Percentiles rank a stretch among this genome's conserved stretches.
Conservation (phyloP, 2,113 vertebrate species). For the Martes martes region DNA sequence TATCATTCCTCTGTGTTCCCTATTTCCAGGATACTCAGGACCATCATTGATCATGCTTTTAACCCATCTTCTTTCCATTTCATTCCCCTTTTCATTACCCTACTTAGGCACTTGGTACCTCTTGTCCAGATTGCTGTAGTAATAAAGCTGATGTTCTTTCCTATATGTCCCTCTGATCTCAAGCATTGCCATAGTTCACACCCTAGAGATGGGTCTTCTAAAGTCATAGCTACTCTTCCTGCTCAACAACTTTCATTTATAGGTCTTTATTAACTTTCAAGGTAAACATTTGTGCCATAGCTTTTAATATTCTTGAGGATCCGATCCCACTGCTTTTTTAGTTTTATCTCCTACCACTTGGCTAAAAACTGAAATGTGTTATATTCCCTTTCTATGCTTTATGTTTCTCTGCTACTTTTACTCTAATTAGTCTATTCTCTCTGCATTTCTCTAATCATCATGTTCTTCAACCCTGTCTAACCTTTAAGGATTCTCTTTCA, state of each 20-base stretch:
- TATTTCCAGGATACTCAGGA: background rate
- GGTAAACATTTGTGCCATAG: background rate
- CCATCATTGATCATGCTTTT: background rate
- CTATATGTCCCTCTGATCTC: background rate
- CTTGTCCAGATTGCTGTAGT: background rate
- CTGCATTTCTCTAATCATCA: background rate
- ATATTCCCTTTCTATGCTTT: background rate
- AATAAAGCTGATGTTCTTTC: background rate
- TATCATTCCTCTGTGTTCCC: background rate
- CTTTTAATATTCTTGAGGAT: background rate
- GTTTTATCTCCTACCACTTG: background rate
- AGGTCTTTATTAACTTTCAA: background rate
- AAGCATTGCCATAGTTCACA: background rate
- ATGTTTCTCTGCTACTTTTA: background rate
- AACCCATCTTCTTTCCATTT: background rate
- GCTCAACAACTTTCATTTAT: background rate
- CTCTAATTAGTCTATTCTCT: background rate
- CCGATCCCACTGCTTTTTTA: background rate
- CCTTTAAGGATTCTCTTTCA: background rate
- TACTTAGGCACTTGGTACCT: background rate
- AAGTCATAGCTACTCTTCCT: background rate
- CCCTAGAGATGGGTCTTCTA: background rate
- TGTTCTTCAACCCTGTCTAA: background rate
- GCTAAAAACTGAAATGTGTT: background rate
- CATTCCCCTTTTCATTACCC: background rate